Conservation (phyloP, 1,140 invertebrate genomes). For the Drosophila truncata region DNA sequence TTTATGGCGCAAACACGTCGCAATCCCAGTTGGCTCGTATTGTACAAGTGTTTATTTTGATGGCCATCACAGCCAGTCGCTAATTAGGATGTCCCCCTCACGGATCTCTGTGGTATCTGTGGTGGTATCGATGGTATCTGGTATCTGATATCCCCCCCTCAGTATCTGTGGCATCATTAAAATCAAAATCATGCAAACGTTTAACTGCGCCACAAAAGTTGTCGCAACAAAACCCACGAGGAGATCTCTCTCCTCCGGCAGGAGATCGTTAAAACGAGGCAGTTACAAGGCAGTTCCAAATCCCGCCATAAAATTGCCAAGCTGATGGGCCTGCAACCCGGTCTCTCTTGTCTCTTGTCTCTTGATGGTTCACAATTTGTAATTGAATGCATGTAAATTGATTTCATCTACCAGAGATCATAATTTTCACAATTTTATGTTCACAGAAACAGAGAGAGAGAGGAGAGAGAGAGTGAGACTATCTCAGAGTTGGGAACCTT, state of each 20-base stretch:
- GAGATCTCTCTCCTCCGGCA: constrained; percentile 20
- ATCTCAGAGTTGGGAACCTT: constrained; percentile 50
- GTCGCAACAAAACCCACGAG: constrained; percentile 58
- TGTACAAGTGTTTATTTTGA: constrained; percentile 83
- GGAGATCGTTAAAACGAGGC: constrained; percentile 46
- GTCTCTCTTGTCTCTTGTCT: constrained; percentile 30
- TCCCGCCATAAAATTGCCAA: constrained; percentile 36
- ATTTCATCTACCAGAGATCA: constrained; percentile 62
- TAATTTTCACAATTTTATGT: constrained; percentile 40
- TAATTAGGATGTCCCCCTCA: constrained; percentile 70
- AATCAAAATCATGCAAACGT: constrained; percentile 83
- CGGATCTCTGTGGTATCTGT: constrained; percentile 12
- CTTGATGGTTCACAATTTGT: constrained; percentile 77
- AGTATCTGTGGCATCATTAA: constrained; percentile 68
- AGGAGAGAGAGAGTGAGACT: constrained; percentile 11
- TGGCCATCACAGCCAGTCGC: constrained; percentile 72
- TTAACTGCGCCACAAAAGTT: constrained; percentile 79
- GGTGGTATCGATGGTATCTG: constrained; percentile 18
- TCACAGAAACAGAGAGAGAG: not conserved
- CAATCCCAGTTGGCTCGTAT: constrained; percentile 67
- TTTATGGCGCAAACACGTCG: constrained; percentile 75
- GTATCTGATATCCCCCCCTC: not conserved
- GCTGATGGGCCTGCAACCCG: constrained; percentile 21
- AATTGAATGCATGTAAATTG: constrained; percentile 84
- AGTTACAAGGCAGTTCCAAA: constrained; percentile 51